These are phyloP conservation scores for Megathymus violae DNA, from an alignment of 1,140 invertebrate species.

Conservation along the genomic window DNA sequence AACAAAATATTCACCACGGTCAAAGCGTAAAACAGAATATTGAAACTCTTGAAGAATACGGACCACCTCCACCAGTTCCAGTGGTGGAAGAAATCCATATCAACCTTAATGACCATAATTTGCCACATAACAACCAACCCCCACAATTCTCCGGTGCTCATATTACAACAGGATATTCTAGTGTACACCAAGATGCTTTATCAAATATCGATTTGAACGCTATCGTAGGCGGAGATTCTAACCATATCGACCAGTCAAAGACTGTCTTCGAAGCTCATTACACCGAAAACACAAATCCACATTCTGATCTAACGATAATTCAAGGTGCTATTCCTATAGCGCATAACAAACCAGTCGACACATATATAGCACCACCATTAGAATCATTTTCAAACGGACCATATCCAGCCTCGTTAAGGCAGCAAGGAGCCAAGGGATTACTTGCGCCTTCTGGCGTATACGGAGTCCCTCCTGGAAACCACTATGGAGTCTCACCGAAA, in stretches of 20 bases:
- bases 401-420: constrained; percentile 78
- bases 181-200: constrained; percentile 76
- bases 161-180: constrained; percentile 68
- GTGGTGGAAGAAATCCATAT: constrained; percentile 59
- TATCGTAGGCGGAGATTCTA: constrained; percentile 76
- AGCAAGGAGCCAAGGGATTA: constrained; percentile 81
- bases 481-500: constrained; percentile 84
- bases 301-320: constrained; percentile 48
- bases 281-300: constrained; percentile 62
- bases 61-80: constrained; percentile 61
- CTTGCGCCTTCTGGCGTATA: constrained; percentile 84
- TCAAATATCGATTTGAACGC: constrained; percentile 77
- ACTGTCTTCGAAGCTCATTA: constrained; percentile 82
- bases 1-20: constrained; percentile 24
- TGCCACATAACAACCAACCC: constrained; percentile 49
- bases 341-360: constrained; percentile 63
- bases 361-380: constrained; percentile 81
- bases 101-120: constrained; percentile 51
- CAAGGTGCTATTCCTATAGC: constrained; percentile 40
- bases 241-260: constrained; percentile 80
- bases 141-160: constrained; percentile 57
- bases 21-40: constrained; percentile 39
- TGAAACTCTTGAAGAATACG: constrained; percentile 60
- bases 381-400: constrained; percentile 80
- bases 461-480: constrained; percentile 81